Conservation (phyloP, 2,113 vertebrate species). For the Heterotilapia buettikoferi region DNA sequence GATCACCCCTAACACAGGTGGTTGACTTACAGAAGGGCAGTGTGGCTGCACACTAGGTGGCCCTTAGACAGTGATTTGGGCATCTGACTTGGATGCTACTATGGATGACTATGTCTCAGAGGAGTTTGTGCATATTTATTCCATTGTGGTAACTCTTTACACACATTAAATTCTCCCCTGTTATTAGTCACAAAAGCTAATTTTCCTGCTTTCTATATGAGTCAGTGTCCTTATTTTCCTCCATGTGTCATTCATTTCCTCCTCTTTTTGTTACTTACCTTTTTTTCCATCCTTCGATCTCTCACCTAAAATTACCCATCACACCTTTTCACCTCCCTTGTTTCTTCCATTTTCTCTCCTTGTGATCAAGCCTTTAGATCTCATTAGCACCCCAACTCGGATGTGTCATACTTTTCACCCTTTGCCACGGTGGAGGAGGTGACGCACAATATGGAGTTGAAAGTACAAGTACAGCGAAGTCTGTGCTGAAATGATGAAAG, state of each 20-base stretch:
- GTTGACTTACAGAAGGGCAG: background rate
- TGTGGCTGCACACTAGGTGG: background rate
- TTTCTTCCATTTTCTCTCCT: background rate
- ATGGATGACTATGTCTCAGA: background rate
- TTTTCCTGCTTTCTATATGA: background rate
- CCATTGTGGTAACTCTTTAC: background rate
- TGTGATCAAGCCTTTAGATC: background rate
- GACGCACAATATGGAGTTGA: background rate
- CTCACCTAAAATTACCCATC: background rate
- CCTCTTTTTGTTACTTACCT: background rate
- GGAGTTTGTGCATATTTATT: background rate
- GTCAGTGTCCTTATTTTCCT: background rate
- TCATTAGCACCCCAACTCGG: slow-evolving; percentile 35
- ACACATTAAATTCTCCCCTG: background rate
- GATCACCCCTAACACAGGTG: background rate
- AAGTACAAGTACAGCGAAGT: background rate
- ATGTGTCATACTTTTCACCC: slow-evolving; percentile 30
- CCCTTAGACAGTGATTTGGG: background rate
- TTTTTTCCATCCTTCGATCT: background rate
- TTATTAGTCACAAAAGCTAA: background rate
- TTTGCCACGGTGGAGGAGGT: background rate
- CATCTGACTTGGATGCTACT: background rate
- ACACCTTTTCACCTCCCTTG: background rate
- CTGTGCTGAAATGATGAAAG: background rate
- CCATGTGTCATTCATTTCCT: background rate